Evolutionary conservation across 2,797 vertebrate species (phyloP).

Genomic region (Peromyscus attwateri): DNA sequence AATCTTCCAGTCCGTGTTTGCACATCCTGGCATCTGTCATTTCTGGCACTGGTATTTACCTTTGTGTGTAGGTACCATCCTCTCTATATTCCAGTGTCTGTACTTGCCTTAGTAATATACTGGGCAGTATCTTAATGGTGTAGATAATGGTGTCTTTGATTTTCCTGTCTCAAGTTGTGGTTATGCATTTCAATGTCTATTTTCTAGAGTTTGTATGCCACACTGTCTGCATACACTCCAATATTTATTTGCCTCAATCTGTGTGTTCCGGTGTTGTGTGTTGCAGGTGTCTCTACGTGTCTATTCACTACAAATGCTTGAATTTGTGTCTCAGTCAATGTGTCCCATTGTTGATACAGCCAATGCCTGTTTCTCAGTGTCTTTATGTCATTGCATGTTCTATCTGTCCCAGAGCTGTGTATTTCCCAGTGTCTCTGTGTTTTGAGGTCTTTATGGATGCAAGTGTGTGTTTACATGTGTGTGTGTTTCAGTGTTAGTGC

Average conservation of each 20-base stretch:
- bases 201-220: not conserved
- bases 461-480: not conserved
- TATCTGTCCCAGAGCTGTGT: not conserved
- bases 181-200: not conserved
- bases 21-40: not conserved
- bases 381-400: not conserved
- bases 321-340: not conserved
- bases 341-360: not conserved
- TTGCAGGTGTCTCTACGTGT: not conserved
- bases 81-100: not conserved
- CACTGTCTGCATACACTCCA: not conserved
- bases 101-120: not conserved
- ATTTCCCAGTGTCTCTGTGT: not conserved
- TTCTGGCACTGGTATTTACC: not conserved
- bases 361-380: not conserved
- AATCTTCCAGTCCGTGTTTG: not conserved
- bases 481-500: not conserved
- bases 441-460: not conserved
- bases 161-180: not conserved
- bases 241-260: not conserved
- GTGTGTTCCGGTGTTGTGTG: not conserved
- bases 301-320: not conserved
- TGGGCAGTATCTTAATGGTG: not conserved
- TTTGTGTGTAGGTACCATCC: not conserved
- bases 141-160: not conserved